Evolutionary conservation across 2,113 vertebrate species (phyloP), one percentile per base, ranked within the genome.

Genomic region (Trichomycterus rosablanca): DNA sequence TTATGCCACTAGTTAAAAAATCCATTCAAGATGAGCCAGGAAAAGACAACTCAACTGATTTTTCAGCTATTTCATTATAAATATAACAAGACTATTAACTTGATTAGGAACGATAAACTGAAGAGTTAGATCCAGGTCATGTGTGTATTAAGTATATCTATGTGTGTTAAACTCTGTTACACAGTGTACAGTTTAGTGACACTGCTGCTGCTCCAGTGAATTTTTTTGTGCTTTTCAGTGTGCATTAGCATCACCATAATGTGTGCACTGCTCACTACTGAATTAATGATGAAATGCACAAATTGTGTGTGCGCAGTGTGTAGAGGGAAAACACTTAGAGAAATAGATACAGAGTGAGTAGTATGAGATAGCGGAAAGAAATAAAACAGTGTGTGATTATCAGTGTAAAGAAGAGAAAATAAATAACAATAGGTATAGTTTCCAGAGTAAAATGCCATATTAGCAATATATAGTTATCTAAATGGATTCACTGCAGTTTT

Each of bases 231-330:
- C 8, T 34, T 71, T 80, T 84, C 80, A 78, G 73, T 60, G 72
- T 74, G 78, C 64, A 81, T 87, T 74, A 85, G 58, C 68, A 61
- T 84, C 77, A 80, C 56, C 64, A 75, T 78, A 78, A 80, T 76
- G 74, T 73, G 59, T 39, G 30, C 59, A 76, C 72, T 75, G 75
- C 74, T 74, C 75, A 34, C 66, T 56, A 71, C 73, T 86, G 78
- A 85, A 86, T 84, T 81, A 84, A 82, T 86, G 74, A 86, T 84
- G 83, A 80, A 80, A 76, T 68, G 61, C 43, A 42, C 30, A 14
- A 30, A 30, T 7, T 10, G 15, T 32, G 55, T 19, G n/a, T 32
- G 19, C 12, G n/a, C 7, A 53, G 7, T 28, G 32, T 28, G 22
- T 35, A 34, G 30, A 56, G 7, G n/a, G 22, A 23, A 22, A 56